A percentile compares a stretch with the other conserved stretches of the same genome.
Evolutionary conservation across 2,113 vertebrate genomes (phyloP).

Genomic region (Leptocoma aspasia): DNA sequence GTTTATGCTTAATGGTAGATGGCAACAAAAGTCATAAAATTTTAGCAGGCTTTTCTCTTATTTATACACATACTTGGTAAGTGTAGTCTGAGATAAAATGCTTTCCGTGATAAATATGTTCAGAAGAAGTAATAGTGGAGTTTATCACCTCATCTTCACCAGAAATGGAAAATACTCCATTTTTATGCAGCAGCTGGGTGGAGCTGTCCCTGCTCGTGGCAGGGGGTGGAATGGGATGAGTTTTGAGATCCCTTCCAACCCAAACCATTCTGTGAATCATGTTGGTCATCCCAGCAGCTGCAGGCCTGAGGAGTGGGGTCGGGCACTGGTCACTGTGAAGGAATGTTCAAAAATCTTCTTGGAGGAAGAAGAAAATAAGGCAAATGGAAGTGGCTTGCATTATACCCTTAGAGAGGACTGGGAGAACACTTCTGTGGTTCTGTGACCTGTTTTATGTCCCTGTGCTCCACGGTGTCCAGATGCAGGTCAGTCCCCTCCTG

Average conservation of each 20-base stretch:
- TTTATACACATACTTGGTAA: not conserved
- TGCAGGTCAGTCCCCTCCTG: not conserved
- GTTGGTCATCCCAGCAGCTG: not conserved
- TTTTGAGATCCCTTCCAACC: not conserved
- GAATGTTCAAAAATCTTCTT: no score
- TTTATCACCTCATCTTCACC: not conserved
- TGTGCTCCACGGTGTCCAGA: not conserved
- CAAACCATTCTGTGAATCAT: fast-evolving
- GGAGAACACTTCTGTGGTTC: not conserved
- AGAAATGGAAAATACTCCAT: not conserved
- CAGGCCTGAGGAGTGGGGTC: not conserved
- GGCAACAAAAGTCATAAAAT: constrained; percentile 25
- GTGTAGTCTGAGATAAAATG: constrained; percentile 17
- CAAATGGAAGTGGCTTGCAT: not conserved
- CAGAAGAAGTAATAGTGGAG: not conserved
- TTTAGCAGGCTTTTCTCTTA: constrained; percentile 27
- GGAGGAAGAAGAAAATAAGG: not conserved
- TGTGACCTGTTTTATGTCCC: not conserved
- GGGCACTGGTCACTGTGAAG: not conserved
- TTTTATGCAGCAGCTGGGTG: not conserved
- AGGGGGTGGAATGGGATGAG: not conserved
- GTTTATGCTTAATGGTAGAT: constrained; percentile 20
- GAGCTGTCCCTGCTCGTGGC: not conserved
- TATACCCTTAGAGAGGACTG: not conserved
- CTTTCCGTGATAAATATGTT: not conserved